Evolutionary conservation across 1,140 invertebrate species (phyloP), one percentile per base, ranked within the genome.

Genomic region (Drosophila athabasca): DNA sequence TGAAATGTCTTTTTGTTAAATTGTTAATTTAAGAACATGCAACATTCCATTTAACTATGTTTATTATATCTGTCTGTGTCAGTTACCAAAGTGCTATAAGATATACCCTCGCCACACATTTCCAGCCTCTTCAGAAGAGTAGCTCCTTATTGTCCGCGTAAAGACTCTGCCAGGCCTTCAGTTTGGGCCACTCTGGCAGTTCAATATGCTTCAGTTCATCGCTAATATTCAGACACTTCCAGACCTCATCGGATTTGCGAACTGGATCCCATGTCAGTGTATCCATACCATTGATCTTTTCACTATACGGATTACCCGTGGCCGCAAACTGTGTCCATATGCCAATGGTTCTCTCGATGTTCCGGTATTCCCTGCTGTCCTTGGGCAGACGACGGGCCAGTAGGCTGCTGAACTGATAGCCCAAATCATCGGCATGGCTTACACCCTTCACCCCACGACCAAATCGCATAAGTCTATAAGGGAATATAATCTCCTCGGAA

Each of bases 391-490:
- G 92, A 4, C 83, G 74, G 8, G 91, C 92, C 41, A 93, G 71
- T 26, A 84, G 69, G 51, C 91, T 93, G 62, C 92, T 89, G 73
- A 95, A 95, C 19, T 94, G 71, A 88, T 95, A 95, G 44, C 93
- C 93, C 6, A 95, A 52, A 51, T 95, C 95, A 64, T 95, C 95
- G 0, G 92, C 93, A 82, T 95, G 95, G 69, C 92, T 93, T 0
- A 93, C 93, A 19, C 90, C 90, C 53, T 88, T 89, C 0, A 91
- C 76, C 3, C 88, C 89, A 45, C 85, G 90, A 1, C 90, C 90
- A n/a, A 73, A 68, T 3, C 90, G 89, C 79, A 93, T 92, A 4
- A 93, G 55, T 24, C 90, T 73, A 41, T 79, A 87, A 0, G 90
- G 87, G 50, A 74, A 83, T 29, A 89, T 69, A 0, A 84, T 8